phyloP scores from a whole-genome alignment of 30 jellyfish, hydroid and myxozoan species.

The Phacellophora camtschatica region DNA sequence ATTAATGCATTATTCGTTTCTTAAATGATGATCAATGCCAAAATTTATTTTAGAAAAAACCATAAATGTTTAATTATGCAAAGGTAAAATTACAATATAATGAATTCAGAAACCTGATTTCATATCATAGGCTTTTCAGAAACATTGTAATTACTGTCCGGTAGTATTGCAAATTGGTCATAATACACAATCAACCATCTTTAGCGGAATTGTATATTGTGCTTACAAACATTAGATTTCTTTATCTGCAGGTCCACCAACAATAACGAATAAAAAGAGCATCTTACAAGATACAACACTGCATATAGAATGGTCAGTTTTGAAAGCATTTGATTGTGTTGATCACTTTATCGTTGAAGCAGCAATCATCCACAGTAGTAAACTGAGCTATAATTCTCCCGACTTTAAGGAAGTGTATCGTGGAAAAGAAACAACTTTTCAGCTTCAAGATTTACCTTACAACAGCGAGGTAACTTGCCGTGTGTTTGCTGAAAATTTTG shows the following conservation, averaged over 20 bases:
- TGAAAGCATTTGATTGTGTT: not conserved
- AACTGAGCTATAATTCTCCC: not conserved
- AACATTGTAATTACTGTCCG: too few relatives aligned
- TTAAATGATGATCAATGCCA: too few relatives aligned
- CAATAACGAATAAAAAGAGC: not conserved
- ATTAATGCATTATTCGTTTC: too few relatives aligned
- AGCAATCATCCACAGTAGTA: not conserved
- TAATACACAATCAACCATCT: too few relatives aligned
- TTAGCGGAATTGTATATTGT: too few relatives aligned
- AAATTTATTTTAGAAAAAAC: too few relatives aligned
- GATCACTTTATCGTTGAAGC: slow-evolving; percentile 34
- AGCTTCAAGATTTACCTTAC: slow-evolving; percentile 28
- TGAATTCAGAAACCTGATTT: too few relatives aligned
- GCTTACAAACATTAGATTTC: too few relatives aligned
- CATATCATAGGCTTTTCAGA: too few relatives aligned
- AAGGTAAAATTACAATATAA: too few relatives aligned
- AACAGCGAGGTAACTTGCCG: slow-evolving; percentile 43
- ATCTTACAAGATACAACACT: not conserved
- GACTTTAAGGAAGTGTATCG: slow-evolving; percentile 45
- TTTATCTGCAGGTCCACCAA: slow-evolving; percentile 5
- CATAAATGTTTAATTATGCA: too few relatives aligned
- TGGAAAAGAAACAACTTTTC: slow-evolving; percentile 19
- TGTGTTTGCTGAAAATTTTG: slow-evolving; percentile 36
- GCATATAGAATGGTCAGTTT: slow-evolving; percentile 2
- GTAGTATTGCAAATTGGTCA: too few relatives aligned